A percentile compares a stretch with the other conserved stretches of the same genome.
phyloP scores from a whole-genome alignment of 2,797 vertebrate species.

The Coregonus ussuriensis region DNA sequence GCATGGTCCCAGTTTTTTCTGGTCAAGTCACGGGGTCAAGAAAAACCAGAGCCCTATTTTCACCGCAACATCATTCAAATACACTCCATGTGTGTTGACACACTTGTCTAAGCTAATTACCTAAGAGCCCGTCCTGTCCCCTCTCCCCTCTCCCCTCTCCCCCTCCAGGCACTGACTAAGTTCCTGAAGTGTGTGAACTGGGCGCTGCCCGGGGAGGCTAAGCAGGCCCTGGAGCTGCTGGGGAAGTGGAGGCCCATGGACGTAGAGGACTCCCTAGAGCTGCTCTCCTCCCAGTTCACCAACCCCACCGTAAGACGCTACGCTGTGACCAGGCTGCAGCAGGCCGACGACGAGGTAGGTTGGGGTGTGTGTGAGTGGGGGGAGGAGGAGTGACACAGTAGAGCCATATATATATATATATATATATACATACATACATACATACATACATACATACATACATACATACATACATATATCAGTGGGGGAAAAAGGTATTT shows the following conservation, averaged over 20 bases:
- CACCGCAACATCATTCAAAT: too few species aligned
- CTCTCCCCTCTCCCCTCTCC: too few species aligned
- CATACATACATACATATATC: too few species aligned
- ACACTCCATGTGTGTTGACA: too few species aligned
- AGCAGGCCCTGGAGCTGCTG: constrained; percentile 93
- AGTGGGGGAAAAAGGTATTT: too few species aligned
- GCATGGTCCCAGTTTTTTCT: too few species aligned
- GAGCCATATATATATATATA: not conserved
- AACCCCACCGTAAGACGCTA: constrained; percentile 96
- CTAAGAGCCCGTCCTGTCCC: too few species aligned
- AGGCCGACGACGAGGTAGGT: constrained; percentile 95
- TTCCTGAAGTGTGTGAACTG: constrained; percentile 99
- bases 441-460: too few species aligned
- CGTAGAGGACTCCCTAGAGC: constrained; percentile 94
- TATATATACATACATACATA: too few species aligned
- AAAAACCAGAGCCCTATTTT: too few species aligned
- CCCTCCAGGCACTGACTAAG: constrained; percentile 91
- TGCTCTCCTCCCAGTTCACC: constrained; percentile 92
- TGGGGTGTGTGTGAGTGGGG: not conserved
- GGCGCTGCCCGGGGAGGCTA: constrained; percentile 96
- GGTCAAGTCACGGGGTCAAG: too few species aligned
- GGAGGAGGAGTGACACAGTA: not conserved
- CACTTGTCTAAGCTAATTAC: too few species aligned
- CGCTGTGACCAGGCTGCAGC: constrained; percentile 89
- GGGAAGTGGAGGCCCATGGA: constrained; percentile 99